Base-by-base conservation (phyloP, 2,797 vertebrate species). In the Acridotheres tristis region DNA sequence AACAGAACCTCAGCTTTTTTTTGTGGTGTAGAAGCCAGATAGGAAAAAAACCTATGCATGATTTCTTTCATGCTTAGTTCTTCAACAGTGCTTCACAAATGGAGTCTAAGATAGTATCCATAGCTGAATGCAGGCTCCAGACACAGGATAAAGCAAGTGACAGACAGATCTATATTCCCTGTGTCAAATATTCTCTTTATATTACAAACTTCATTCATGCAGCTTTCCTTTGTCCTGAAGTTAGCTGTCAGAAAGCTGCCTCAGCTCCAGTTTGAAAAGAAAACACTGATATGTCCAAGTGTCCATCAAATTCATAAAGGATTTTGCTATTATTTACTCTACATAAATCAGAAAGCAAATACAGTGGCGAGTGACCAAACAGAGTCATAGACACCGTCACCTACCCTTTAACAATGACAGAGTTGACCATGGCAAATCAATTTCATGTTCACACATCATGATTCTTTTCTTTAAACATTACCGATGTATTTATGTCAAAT, bases 361-460 rank as follows among this genome's bases (percentile, higher is more conserved):
- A 47, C 1, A 89, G 43, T 14, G 65, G 72, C 1, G 2, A 68
- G 21, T 67, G 57, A 71, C 29, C 48, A 67, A 72, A 72, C 2
- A 67, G 55, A 89, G 29, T 20, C 74, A 57, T 0, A 32, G 61
- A 80, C 34, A 93, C 54, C 72, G 89, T 79, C 27, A 45, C 57
- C 86, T 88, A 77, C n/a, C 43, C 96, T 97, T 84, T 84, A 85
- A 61, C 27, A 89, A 66, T 40, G 81, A 53, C 57, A 75, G 90
- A 66, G 86, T 32, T 90, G 42, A 81, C 54, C 42, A 26, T 4
- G 67, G 78, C 72, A 58, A 73, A 85, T 54, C 82, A 66, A 82
- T 71, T 78, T 58, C 84, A 80, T 47, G 48, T 89, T 88, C 72
- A 88, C 51, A 89, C n/a, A 68, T 47, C 38, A 67, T 23, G 5